A percentile compares a stretch with the other conserved stretches of the same genome.
Conservation (phyloP, 1,140 invertebrate species). For the Drosophila triauraria region DNA sequence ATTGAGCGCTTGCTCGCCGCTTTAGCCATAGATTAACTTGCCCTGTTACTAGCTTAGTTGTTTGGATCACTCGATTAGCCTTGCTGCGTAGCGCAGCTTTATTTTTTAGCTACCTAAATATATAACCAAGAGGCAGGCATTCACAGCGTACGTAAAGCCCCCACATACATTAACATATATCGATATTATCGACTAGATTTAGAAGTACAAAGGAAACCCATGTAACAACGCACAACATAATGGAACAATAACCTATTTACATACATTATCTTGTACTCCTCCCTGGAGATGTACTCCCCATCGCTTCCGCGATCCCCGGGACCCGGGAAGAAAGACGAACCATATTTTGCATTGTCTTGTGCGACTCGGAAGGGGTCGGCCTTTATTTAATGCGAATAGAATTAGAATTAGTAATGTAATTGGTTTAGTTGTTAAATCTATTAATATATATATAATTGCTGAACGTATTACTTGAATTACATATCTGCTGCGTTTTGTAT, state of each 20-base stretch:
- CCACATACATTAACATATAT: slow-evolving; percentile 9
- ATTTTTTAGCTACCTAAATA: slow-evolving; percentile 27
- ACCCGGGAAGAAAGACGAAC: background rate
- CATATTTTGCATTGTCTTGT: slow-evolving; percentile 51
- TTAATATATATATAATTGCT: slow-evolving; percentile 76
- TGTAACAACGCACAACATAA: slow-evolving; percentile 55
- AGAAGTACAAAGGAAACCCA: slow-evolving; percentile 53
- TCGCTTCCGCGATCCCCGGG: slow-evolving; percentile 1
- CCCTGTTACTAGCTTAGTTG: slow-evolving; percentile 63
- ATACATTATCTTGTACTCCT: slow-evolving; percentile 13
- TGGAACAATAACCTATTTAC: slow-evolving; percentile 58
- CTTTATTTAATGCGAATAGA: slow-evolving; percentile 81
- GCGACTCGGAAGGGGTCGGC: slow-evolving; percentile 59
- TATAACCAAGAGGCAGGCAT: slow-evolving; percentile 44
- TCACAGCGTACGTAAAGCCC: slow-evolving; percentile 40
- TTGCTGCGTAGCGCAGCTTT: slow-evolving; percentile 53
- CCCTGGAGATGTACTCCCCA: slow-evolving; percentile 12
- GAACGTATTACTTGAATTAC: slow-evolving; percentile 78
- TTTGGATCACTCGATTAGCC: slow-evolving; percentile 57
- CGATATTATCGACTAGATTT: slow-evolving; percentile 58
- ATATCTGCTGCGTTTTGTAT: slow-evolving; percentile 63
- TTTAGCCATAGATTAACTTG: slow-evolving; percentile 60
- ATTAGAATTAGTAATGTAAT: slow-evolving; percentile 79
- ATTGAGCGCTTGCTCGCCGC: slow-evolving; percentile 47
- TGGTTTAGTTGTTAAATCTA: slow-evolving; percentile 77